Conservation (phyloP, 2,113 vertebrate genomes). For the Amblyopsis rosae region DNA sequence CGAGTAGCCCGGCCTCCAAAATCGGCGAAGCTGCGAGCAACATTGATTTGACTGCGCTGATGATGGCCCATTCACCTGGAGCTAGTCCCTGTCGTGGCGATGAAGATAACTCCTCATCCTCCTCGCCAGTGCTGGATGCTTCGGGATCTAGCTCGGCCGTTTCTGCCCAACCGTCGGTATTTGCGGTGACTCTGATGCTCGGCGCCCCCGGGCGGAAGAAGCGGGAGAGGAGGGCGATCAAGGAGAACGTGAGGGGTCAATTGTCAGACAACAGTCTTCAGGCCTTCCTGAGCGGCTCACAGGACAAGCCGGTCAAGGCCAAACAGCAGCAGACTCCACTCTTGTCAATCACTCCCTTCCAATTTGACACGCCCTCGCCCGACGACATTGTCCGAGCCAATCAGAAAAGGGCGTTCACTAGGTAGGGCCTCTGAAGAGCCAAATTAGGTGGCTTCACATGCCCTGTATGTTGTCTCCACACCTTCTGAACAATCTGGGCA, state of each 20-base stretch:
- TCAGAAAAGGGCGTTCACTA: conserved; percentile 89
- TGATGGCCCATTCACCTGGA: conserved; percentile 72
- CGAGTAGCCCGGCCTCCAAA: conserved; percentile 31
- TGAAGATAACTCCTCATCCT: neutral
- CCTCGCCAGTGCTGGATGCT: conserved; percentile 1
- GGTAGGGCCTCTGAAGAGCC: conserved; percentile 47
- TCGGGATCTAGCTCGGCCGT: conserved; percentile 64
- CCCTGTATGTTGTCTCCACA: neutral
- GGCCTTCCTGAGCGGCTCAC: conserved; percentile 76
- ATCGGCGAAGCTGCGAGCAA: conserved; percentile 39
- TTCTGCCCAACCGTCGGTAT: conserved; percentile 86
- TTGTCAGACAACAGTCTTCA: conserved; percentile 56
- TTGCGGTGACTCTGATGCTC: conserved; percentile 87
- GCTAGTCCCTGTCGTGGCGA: neutral
- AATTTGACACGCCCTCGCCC: conserved; percentile 91
- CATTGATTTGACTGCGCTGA: conserved; percentile 85
- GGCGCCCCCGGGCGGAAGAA: conserved; percentile 68
- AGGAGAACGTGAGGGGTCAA: conserved; percentile 20
- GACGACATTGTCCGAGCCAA: conserved; percentile 92
- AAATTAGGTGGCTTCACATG: neutral
- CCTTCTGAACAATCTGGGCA: no score
- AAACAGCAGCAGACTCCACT: conserved; percentile 74
- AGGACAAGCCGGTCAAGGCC: conserved; percentile 73
- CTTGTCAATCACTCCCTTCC: conserved; percentile 83
- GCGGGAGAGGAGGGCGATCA: conserved; percentile 43